A percentile compares a stretch with the other conserved stretches of the same genome.
These are phyloP conservation scores for Oryctolagus cuniculus DNA, from an alignment of 2,113 vertebrate genomes.

Conservation along the genomic window mOryCun1.1 NC_091441.1:16356001-16356500, in stretches of 20 bases:
- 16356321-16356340: background rate
- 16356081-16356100: conserved; percentile 84
- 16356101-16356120: conserved; percentile 84
- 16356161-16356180: conserved; percentile 84
- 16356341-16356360: background rate
- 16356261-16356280: conserved; percentile 35
- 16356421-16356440: conserved; percentile 51
- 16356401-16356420: conserved; percentile 72
- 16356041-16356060: conserved; percentile 89
- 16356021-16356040: conserved; percentile 68
- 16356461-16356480: conserved; percentile 66
- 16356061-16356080: conserved; percentile 88
- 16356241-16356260: conserved; percentile 89
- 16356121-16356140: conserved; percentile 89
- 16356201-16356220: conserved; percentile 86
- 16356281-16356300: conserved; percentile 37
- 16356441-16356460: conserved; percentile 64
- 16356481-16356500: conserved; percentile 82
- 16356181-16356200: conserved; percentile 78
- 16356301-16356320: conserved; percentile 33
- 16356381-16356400: conserved; percentile 66
- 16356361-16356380: conserved; percentile 35
- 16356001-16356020: conserved; percentile 57
- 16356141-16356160: conserved; percentile 88
- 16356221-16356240: conserved; percentile 91